A percentile compares a stretch with the other conserved stretches of the same genome.
These are phyloP conservation scores for Rhincodon typus DNA, from an alignment of 2,797 vertebrate species.

Conservation along the genomic window DNA sequence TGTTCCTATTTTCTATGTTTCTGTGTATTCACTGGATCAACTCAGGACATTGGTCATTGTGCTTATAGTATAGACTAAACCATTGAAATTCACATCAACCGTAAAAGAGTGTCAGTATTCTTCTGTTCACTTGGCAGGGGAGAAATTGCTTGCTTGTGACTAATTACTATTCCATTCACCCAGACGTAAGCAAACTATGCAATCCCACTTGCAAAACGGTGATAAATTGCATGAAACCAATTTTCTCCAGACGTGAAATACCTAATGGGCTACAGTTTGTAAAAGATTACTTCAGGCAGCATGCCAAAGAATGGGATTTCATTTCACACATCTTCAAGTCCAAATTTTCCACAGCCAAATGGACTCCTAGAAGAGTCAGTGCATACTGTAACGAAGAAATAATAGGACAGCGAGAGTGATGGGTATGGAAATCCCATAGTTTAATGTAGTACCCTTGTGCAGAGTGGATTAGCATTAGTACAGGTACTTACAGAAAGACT, in stretches of 20 bases:
- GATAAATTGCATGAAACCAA: slow-evolving; percentile 30
- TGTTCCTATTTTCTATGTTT: no score
- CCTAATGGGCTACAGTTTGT: slow-evolving; percentile 19
- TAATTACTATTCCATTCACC: slow-evolving; percentile 20
- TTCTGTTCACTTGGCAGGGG: not conserved
- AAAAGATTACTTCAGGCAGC: slow-evolving; percentile 19
- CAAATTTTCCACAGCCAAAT: not conserved
- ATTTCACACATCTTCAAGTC: slow-evolving; percentile 10
- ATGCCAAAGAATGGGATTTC: slow-evolving; percentile 17
- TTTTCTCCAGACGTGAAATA: slow-evolving; percentile 1
- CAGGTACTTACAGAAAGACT: not conserved
- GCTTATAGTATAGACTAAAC: not conserved
- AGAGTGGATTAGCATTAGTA: not conserved
- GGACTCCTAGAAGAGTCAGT: not conserved
- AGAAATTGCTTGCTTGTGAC: not conserved
- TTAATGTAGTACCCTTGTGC: not conserved
- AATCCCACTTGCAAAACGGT: not conserved
- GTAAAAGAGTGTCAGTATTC: not conserved
- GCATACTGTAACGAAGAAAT: not conserved
- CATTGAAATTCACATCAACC: not conserved
- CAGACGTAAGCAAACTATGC: not conserved
- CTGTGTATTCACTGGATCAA: not conserved
- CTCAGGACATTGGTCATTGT: not conserved
- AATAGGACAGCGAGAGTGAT: slow-evolving; percentile 23
- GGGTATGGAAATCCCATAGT: not conserved